Percentiles rank a stretch among this genome's conserved stretches.
Conservation (phyloP, 30 jellyfish, hydroid and myxozoan genomes). For the Aurelia aurita complex sp. Pacific region DNA sequence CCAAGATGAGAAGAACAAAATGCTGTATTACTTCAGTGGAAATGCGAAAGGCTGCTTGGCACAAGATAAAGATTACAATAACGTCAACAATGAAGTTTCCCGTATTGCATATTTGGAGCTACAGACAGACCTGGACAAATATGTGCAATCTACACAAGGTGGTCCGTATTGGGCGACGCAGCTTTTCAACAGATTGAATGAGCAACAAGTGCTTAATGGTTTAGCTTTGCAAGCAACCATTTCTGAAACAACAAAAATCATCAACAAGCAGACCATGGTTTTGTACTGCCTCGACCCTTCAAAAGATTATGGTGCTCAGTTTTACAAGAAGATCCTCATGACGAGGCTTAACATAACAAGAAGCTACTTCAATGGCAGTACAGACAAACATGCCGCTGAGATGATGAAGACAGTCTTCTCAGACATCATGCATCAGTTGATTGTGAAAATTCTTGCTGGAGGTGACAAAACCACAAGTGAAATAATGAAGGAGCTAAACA, state of each 20-base stretch:
- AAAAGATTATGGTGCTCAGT: conserved; percentile 42
- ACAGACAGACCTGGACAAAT: conserved; percentile 37
- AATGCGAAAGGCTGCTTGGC: conserved; percentile 39
- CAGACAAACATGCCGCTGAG: conserved; percentile 3
- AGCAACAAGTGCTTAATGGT: conserved; percentile 39
- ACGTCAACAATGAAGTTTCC: conserved; percentile 54
- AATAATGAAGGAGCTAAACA: conserved; percentile 10
- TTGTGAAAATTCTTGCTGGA: conserved; percentile 20
- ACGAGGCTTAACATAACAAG: conserved; percentile 40
- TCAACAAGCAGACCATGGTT: conserved; percentile 64
- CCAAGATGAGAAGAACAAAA: conserved; percentile 48
- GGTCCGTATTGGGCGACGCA: conserved; percentile 61
- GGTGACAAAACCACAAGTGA: conserved; percentile 48
- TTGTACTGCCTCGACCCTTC: conserved; percentile 44
- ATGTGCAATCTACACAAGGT: conserved; percentile 33
- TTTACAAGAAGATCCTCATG: conserved; percentile 42
- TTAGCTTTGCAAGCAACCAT: conserved; percentile 43
- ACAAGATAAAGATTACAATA: conserved; percentile 34
- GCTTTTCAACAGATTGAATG: conserved; percentile 42
- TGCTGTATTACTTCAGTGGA: conserved; percentile 41
- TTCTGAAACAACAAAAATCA: conserved; percentile 25
- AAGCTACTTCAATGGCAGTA: conserved; percentile 29
- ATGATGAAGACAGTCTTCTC: conserved; percentile 23
- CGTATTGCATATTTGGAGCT: conserved; percentile 55
- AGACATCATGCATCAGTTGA: conserved; percentile 46